A percentile compares a stretch with the other conserved stretches of the same genome.
Conservation (phyloP, 2,888 invertebrate species). For the Agelastica alni region DNA sequence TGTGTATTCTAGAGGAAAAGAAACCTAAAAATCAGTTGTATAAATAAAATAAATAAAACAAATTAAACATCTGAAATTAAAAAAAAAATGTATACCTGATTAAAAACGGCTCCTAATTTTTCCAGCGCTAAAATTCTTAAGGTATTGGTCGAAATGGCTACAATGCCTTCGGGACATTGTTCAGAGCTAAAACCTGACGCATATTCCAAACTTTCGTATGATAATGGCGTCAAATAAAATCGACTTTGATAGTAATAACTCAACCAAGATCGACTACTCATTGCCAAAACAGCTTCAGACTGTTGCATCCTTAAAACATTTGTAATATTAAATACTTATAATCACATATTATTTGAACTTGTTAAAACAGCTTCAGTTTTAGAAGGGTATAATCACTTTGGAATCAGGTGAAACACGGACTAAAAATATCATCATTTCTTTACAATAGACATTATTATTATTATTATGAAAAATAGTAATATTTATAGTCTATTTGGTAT, state of each 20-base stretch:
- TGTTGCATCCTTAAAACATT: slow-evolving; percentile 76
- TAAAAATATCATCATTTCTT: slow-evolving; percentile 49
- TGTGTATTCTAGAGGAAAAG: slow-evolving; percentile 91
- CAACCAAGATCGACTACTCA: slow-evolving; percentile 97
- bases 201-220: slow-evolving; percentile 95
- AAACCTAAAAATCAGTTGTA: slow-evolving; percentile 58
- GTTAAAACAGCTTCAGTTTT: no score
- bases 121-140: slow-evolving; percentile 95
- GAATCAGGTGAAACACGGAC: slow-evolving; percentile 56
- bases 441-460: no score
- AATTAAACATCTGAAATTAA: slow-evolving; percentile 12
- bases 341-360: neutral
- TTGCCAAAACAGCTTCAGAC: slow-evolving; percentile 94
- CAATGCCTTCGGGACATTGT: slow-evolving; percentile 99
- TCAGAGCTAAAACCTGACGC: slow-evolving; percentile 96
- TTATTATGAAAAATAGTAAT: no score
- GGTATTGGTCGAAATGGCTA: slow-evolving; percentile 98
- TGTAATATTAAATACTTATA: neutral
- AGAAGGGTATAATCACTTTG: slow-evolving; percentile 48
- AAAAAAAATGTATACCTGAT: slow-evolving; percentile 63
- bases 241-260: slow-evolving; percentile 98
- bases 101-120: slow-evolving; percentile 97
- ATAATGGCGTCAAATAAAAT: slow-evolving; percentile 92
- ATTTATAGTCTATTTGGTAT: no score
- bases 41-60: slow-evolving; percentile 17